Percentiles rank a stretch among this genome's conserved stretches.
Evolutionary conservation across 2,113 vertebrate species (phyloP).

Genomic region (Zeus faber): DNA sequence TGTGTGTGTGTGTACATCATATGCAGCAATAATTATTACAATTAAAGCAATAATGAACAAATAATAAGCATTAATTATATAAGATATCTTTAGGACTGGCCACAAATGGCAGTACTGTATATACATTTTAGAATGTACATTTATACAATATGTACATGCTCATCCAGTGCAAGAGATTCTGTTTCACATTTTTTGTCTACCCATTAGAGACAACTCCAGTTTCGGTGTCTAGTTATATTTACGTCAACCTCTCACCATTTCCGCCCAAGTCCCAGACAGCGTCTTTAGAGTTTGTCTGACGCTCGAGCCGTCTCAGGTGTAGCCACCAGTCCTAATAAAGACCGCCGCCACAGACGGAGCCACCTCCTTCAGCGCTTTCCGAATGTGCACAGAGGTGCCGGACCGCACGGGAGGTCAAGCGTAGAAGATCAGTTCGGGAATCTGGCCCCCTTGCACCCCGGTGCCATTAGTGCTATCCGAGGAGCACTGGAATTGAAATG

Average conservation of each 20-base stretch:
- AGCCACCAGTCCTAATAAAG: neutral
- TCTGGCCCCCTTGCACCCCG: constrained; percentile 95
- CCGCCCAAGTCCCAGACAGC: constrained; percentile 32
- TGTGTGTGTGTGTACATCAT: constrained; percentile 68
- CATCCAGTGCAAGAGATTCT: constrained; percentile 37
- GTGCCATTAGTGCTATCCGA: constrained; percentile 98
- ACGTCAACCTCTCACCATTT: constrained; percentile 38
- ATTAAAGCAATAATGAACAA: too few relatives aligned
- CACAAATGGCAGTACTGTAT: constrained; percentile 51
- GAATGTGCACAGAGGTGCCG: constrained; percentile 27
- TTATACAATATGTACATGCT: constrained; percentile 65
- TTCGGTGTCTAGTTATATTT: constrained; percentile 34
- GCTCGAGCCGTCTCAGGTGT: neutral
- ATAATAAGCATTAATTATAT: constrained; percentile 67
- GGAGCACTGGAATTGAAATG: constrained; percentile 97
- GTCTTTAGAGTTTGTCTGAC: constrained; percentile 19
- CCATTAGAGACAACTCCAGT: constrained; percentile 19
- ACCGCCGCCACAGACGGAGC: neutral
- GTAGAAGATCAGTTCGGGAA: constrained; percentile 97
- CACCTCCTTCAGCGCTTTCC: neutral
- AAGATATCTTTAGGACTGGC: constrained; percentile 49
- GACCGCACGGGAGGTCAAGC: constrained; percentile 73
- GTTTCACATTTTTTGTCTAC: constrained; percentile 8
- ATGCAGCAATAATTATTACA: constrained; percentile 70
- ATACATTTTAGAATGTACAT: constrained; percentile 67